Conservation (phyloP, 2,888 invertebrate genomes). For the Drosophila falleni region DNA sequence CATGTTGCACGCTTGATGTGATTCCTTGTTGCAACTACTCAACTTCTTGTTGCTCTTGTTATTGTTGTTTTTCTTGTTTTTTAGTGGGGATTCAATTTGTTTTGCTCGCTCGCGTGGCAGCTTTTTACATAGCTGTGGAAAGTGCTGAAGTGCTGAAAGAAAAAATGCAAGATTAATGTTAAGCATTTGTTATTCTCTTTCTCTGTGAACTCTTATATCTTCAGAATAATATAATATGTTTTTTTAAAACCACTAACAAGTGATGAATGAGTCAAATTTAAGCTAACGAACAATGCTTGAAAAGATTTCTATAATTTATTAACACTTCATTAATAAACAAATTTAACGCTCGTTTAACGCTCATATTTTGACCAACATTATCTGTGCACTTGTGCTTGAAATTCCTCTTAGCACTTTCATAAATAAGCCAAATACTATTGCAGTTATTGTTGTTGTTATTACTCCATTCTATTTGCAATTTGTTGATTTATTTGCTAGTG, state of each 20-base stretch:
- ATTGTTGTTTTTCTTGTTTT: conserved; percentile 2
- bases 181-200: conserved; percentile 38
- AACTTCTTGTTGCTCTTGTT: conserved; percentile 9
- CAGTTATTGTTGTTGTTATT: conserved; percentile 35
- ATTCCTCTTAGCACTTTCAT: conserved; percentile 69
- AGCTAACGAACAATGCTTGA: conserved; percentile 50
- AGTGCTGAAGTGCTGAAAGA: conserved; percentile 39
- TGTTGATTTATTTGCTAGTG: conserved; percentile 30
- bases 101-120: conserved; percentile 28
- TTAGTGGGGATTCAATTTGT: conserved; percentile 25
- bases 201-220: conserved; percentile 28
- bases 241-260: conserved; percentile 41
- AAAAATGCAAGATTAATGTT: conserved; percentile 35
- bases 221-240: conserved; percentile 30
- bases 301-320: conserved; percentile 72
- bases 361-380: conserved; percentile 24
- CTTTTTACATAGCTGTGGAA: conserved; percentile 56
- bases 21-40: conserved; percentile 23
- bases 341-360: conserved; percentile 47
- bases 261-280: conserved; percentile 63
- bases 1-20: conserved; percentile 41
- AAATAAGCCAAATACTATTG: conserved; percentile 43
- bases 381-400: conserved; percentile 1
- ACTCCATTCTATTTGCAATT: conserved; percentile 64
- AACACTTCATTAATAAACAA: conserved; percentile 65